A percentile compares a stretch with the other conserved stretches of the same genome.
phyloP scores from a whole-genome alignment of 2,888 invertebrate species.

The Nebria salina region DNA sequence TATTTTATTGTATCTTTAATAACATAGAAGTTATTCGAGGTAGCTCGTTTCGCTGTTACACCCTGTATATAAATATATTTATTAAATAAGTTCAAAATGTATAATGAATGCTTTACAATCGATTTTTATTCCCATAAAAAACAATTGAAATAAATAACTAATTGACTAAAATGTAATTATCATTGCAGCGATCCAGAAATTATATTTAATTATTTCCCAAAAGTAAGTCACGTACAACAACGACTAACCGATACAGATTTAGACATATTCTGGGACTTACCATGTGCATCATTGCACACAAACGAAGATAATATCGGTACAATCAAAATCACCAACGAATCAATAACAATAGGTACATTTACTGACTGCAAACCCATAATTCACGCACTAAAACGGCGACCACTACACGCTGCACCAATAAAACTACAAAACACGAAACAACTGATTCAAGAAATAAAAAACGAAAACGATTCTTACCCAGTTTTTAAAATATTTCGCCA shows the following conservation, averaged over 20 bases:
- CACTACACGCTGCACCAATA: conserved; percentile 37
- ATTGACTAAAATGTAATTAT: background rate
- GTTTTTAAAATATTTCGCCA: conserved; percentile 72
- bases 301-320: conserved; percentile 20
- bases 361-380: conserved; percentile 36
- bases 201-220: conserved; percentile 67
- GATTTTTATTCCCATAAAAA: no score
- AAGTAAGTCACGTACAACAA: conserved; percentile 74
- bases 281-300: conserved; percentile 52
- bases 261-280: conserved; percentile 58
- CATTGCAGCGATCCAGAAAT: conserved; percentile 58
- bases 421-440: conserved; percentile 56
- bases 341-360: conserved; percentile 47
- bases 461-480: conserved; percentile 70
- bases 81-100: no score
- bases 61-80: no score
- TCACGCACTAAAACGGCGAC: conserved; percentile 20
- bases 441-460: conserved; percentile 67
- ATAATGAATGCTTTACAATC: no score
- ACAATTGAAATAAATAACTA: no score
- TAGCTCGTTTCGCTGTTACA: no score
- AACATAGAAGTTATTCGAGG: no score
- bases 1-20: no score
- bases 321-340: conserved; percentile 34
- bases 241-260: conserved; percentile 51